Evolutionary conservation across 2,888 invertebrate species (phyloP).

Genomic region (Lepeophtheirus nordmannii): DNA sequence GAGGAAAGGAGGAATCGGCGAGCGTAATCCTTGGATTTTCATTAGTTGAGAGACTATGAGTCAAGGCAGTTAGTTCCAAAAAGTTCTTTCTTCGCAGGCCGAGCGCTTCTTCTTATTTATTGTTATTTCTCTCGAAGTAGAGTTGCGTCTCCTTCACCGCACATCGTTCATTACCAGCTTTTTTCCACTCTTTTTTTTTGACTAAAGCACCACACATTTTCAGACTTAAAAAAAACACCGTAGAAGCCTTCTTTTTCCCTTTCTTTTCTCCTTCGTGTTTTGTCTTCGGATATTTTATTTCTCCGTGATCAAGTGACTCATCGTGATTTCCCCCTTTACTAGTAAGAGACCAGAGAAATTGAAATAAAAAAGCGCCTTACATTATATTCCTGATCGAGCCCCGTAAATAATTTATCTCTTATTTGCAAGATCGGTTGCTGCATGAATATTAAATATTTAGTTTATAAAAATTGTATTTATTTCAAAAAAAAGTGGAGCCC

Average conservation of each 20-base stretch:
- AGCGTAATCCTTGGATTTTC: no score
- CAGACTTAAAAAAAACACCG: not conserved
- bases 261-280: not conserved
- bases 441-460: not conserved
- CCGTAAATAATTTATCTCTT: constrained; percentile 25
- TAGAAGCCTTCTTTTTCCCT: constrained; percentile 6
- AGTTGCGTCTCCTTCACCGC: not conserved
- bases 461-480: not conserved
- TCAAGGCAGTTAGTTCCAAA: no score
- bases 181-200: constrained; percentile 3
- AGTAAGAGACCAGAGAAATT: no score
- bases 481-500: not conserved
- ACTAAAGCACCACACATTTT: not conserved
- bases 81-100: not conserved
- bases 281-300: not conserved
- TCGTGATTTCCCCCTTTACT: no score
- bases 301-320: no score
- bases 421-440: constrained; percentile 21
- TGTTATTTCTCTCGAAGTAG: not conserved
- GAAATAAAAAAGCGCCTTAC: constrained; percentile 18
- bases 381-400: constrained; percentile 26
- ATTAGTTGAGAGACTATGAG: no score
- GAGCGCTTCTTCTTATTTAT: not conserved
- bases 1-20: no score
- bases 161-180: constrained; percentile 1